phyloP scores from a whole-genome alignment of 2,888 invertebrate genomes.

The Byasa hedistus region DNA sequence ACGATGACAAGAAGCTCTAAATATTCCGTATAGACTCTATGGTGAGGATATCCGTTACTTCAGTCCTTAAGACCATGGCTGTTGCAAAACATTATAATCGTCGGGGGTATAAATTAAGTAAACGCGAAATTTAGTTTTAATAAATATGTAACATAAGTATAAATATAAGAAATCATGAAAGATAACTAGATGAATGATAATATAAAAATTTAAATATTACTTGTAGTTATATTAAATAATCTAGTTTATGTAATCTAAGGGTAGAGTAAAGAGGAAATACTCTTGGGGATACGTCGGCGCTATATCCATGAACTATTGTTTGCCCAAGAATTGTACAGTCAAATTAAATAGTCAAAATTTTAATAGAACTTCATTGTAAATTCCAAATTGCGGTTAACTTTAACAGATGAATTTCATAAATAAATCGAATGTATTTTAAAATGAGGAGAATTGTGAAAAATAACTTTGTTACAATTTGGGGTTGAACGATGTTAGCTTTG shows the following conservation, averaged over 20 bases:
- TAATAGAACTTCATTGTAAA: background rate
- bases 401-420: too few species aligned
- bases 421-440: too few species aligned
- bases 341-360: background rate
- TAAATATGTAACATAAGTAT: too few species aligned
- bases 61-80: too few species aligned
- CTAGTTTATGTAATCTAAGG: background rate
- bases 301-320: constrained; percentile 1
- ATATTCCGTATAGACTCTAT: too few species aligned
- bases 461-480: background rate
- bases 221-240: background rate
- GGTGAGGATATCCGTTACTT: too few species aligned
- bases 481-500: background rate
- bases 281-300: background rate
- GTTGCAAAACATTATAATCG: too few species aligned
- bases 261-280: background rate
- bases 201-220: background rate
- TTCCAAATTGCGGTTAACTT: background rate
- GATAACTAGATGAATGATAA: background rate
- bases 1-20: too few species aligned
- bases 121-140: too few species aligned
- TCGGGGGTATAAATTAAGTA: too few species aligned
- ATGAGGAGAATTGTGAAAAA: background rate
- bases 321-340: background rate
- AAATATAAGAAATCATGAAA: too few species aligned